A percentile compares a stretch with the other conserved stretches of the same genome.
Evolutionary conservation across 2,113 vertebrate genomes (phyloP).

Genomic region (Heptranchias perlo): DNA sequence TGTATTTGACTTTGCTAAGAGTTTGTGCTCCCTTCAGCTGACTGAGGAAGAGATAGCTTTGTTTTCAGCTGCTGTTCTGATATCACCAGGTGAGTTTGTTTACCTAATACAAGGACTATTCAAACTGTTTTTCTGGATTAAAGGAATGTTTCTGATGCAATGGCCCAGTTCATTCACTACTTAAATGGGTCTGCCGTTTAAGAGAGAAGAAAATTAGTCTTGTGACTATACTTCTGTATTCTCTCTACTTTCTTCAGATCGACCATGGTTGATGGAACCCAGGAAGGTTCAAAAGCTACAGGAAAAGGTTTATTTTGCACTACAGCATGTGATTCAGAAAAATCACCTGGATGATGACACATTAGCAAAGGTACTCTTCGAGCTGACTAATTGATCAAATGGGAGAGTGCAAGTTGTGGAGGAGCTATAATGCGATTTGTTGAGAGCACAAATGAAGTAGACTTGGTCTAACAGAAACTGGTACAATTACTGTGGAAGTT

Average conservation of each 20-base stretch:
- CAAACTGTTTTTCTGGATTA: background rate
- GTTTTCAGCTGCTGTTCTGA: slow-evolving; percentile 95
- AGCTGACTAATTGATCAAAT: background rate
- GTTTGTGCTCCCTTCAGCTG: slow-evolving; percentile 91
- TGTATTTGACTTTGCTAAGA: slow-evolving; percentile 97
- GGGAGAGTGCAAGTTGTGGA: background rate
- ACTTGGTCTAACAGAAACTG: background rate
- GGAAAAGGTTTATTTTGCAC: slow-evolving; percentile 98
- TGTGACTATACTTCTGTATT: background rate
- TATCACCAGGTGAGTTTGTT: slow-evolving; percentile 82
- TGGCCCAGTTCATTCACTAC: background rate
- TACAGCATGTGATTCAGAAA: slow-evolving; percentile 99
- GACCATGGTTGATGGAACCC: slow-evolving; percentile 97
- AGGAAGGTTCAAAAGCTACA: slow-evolving; percentile 98
- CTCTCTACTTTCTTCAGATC: slow-evolving; percentile 59
- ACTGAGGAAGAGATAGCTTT: slow-evolving; percentile 97
- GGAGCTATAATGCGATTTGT: background rate
- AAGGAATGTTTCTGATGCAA: background rate
- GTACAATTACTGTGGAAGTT: background rate
- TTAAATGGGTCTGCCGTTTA: background rate
- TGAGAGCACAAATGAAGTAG: background rate
- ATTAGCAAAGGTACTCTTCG: slow-evolving; percentile 76
- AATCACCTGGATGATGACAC: slow-evolving; percentile 96
- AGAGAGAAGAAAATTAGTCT: background rate
- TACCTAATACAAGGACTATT: background rate